Evolutionary conservation across 2,113 vertebrate genomes (phyloP).

Genomic region (Taxidea taxus): DNA sequence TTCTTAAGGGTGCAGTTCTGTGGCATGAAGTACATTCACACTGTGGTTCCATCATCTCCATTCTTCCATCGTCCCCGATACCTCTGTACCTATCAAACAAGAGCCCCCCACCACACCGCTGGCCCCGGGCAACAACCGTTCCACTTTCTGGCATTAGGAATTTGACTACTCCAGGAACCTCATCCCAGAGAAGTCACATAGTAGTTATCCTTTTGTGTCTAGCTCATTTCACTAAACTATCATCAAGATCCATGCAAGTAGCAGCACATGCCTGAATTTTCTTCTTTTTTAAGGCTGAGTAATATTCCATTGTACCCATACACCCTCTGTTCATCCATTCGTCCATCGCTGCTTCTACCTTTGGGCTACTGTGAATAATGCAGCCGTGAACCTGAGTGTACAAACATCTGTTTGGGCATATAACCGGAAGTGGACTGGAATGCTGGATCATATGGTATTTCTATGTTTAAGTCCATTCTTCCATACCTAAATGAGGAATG

Average conservation of each 20-base stretch:
- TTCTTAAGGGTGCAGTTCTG: background rate
- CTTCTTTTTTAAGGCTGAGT: background rate
- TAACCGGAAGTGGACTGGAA: background rate
- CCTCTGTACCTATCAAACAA: background rate
- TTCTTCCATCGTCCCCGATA: background rate
- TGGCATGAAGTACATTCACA: background rate
- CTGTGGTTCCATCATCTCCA: background rate
- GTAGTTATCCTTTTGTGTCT: background rate
- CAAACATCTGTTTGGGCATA: background rate
- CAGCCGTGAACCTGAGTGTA: background rate
- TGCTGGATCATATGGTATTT: background rate
- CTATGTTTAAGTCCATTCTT: background rate
- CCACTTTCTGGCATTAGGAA: background rate
- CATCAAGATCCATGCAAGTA: background rate
- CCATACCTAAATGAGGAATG: background rate
- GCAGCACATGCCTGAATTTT: background rate
- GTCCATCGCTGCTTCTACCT: background rate
- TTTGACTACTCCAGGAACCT: background rate
- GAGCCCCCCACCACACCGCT: accelerated
- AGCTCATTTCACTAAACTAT: background rate
- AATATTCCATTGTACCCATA: accelerated
- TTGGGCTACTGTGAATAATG: background rate
- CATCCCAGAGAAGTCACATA: background rate
- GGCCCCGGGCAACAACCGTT: background rate
- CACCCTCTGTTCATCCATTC: background rate